Conservation (phyloP, 2,113 vertebrate species). For the Lynx canadensis region DNA sequence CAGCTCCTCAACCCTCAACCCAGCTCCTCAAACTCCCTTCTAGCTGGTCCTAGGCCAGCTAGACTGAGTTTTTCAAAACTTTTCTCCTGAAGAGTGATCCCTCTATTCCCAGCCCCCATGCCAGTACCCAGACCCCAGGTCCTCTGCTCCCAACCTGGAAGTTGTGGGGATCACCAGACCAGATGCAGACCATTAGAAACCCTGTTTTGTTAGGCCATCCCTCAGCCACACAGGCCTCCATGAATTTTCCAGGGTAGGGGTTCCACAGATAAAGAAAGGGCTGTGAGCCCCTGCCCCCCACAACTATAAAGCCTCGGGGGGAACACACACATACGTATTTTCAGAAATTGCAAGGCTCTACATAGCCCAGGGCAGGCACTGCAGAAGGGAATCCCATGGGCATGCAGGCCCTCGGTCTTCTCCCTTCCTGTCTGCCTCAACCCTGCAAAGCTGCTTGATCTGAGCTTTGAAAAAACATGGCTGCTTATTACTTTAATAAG, state of each 20-base stretch:
- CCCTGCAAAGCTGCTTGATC: neutral
- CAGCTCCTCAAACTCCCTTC: neutral
- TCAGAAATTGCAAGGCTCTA: neutral
- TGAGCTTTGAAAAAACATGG: neutral
- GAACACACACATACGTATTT: neutral
- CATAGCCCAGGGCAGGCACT: neutral
- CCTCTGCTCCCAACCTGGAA: neutral
- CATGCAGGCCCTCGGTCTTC: rapidly evolving
- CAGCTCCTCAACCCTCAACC: neutral
- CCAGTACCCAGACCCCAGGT: too few species aligned
- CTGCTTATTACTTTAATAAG: neutral
- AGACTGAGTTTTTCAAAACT: neutral
- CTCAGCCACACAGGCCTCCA: neutral
- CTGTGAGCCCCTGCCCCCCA: neutral
- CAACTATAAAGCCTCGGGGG: neutral
- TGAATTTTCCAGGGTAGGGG: neutral
- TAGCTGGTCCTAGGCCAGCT: neutral
- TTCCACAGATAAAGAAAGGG: neutral
- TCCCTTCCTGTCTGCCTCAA: neutral
- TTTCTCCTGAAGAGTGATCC: neutral
- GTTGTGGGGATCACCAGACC: neutral
- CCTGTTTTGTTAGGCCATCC: neutral
- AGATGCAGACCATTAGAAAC: neutral
- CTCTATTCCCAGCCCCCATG: too few species aligned
- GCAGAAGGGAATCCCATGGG: neutral